Conservation (phyloP, 1,140 invertebrate species). For the Macrotrachela quadricornifera region DNA sequence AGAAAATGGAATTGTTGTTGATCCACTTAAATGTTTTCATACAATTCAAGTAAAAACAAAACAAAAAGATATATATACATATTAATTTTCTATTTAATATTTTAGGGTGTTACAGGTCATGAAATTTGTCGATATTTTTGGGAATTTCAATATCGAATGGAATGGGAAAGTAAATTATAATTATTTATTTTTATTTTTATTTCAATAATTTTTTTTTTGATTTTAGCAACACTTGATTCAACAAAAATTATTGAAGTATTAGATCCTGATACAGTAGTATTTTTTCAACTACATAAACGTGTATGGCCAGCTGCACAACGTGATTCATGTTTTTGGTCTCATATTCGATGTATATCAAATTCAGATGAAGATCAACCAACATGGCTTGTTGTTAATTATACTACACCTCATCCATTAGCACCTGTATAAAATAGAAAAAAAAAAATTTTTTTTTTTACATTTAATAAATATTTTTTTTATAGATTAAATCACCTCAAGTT, state of each 20-base stretch:
- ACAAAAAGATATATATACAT: neutral
- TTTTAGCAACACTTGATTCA: conserved; percentile 42
- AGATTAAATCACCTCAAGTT: conserved; percentile 30
- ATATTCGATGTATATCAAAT: conserved; percentile 42
- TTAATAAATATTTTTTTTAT: neutral
- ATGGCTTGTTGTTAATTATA: conserved; percentile 89
- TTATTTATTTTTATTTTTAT: too few species aligned
- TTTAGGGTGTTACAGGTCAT: conserved; percentile 70
- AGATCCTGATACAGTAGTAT: conserved; percentile 43
- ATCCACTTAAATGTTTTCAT: conserved; percentile 91
- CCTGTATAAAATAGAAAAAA: conserved; percentile 41
- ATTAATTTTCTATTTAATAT: conserved; percentile 5
- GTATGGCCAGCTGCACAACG: conserved; percentile 95
- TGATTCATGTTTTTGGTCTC: conserved; percentile 95
- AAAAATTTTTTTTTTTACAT: too few species aligned
- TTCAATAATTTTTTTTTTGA: too few species aligned
- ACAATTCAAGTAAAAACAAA: conserved; percentile 45
- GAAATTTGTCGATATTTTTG: conserved; percentile 97
- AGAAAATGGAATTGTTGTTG: conserved; percentile 77
- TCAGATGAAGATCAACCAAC: conserved; percentile 20
- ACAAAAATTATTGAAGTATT: conserved; percentile 72
- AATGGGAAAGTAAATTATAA: conserved; percentile 68
- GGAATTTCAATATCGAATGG: conserved; percentile 75
- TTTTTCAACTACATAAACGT: conserved; percentile 84
- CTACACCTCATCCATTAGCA: conserved; percentile 53